Conservation (phyloP, 2,888 invertebrate genomes). For the Scaeva pyrastri region DNA sequence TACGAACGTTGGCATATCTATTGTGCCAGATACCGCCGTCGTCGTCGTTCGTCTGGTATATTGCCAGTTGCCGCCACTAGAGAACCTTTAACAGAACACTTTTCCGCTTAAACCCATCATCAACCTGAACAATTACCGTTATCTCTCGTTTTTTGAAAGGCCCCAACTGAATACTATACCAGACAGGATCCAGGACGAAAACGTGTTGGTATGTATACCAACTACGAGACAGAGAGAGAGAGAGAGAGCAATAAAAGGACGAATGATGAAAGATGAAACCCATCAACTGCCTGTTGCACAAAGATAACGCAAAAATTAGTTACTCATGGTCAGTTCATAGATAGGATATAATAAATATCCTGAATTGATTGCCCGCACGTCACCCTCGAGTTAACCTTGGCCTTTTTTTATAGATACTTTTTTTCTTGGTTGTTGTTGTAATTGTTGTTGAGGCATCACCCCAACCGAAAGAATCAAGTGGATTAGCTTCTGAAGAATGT, state of each 20-base stretch:
- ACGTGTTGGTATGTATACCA: no score
- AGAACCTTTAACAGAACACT: not conserved
- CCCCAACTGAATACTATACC: not conserved
- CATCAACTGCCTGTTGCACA: constrained; percentile 61
- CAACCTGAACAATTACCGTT: constrained; percentile 38
- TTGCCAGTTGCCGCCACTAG: not conserved
- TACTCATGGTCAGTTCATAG: constrained; percentile 39
- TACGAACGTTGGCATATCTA: not conserved
- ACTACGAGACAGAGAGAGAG: not conserved
- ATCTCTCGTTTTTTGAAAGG: constrained; percentile 3
- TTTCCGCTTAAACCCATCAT: constrained; percentile 15
- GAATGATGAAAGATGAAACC: constrained; percentile 25
- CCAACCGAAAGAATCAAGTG: not conserved
- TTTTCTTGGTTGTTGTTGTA: not conserved
- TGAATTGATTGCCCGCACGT: constrained; percentile 5
- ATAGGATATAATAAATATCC: constrained; percentile 3
- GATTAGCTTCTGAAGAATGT: not conserved
- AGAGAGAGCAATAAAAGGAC: constrained; percentile 15
- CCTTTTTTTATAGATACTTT: not conserved
- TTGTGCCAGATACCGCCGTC: not conserved
- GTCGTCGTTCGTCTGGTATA: not conserved
- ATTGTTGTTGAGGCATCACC: not conserved
- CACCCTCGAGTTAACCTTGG: not conserved
- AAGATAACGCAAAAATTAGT: constrained; percentile 47
- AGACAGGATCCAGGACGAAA: no score